These are phyloP conservation scores for Bathybates hornii DNA, from an alignment of 2,113 vertebrate species.

Conservation along the genomic window DNA sequence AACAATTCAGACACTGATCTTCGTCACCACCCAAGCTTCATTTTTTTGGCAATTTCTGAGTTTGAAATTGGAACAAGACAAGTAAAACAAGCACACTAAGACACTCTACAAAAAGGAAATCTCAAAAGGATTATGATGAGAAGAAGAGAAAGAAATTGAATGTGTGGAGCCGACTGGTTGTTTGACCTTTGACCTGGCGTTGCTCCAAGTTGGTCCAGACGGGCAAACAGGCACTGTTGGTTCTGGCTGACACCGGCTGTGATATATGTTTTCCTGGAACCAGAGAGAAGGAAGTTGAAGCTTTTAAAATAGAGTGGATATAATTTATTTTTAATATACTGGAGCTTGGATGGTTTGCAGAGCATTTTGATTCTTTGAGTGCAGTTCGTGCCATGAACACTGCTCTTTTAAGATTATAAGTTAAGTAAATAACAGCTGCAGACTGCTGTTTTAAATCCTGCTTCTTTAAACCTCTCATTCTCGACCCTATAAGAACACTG, in stretches of 20 bases:
- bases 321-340: conserved; percentile 33
- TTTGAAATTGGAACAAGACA: not conserved
- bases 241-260: conserved; percentile 39
- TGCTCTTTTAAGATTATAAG: not conserved
- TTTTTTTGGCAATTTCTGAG: not conserved
- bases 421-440: conserved; percentile 30
- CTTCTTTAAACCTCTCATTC: not conserved
- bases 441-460: not conserved
- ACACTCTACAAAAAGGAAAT: not conserved
- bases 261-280: conserved; percentile 52
- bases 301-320: conserved; percentile 39
- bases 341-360: not conserved
- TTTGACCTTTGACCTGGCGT: conserved; percentile 44
- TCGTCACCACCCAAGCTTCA: not conserved
- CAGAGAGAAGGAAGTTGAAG: conserved; percentile 33
- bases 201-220: conserved; percentile 28
- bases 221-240: conserved; percentile 41
- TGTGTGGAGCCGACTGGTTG: not conserved
- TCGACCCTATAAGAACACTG: not conserved
- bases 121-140: not conserved
- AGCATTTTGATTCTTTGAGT: not conserved
- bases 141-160: not conserved
- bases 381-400: not conserved
- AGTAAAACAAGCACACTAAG: not conserved
- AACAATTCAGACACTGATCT: not conserved